Evolutionary conservation across 2,797 vertebrate species (phyloP).

Genomic region (Phrynocephalus forsythii): DNA sequence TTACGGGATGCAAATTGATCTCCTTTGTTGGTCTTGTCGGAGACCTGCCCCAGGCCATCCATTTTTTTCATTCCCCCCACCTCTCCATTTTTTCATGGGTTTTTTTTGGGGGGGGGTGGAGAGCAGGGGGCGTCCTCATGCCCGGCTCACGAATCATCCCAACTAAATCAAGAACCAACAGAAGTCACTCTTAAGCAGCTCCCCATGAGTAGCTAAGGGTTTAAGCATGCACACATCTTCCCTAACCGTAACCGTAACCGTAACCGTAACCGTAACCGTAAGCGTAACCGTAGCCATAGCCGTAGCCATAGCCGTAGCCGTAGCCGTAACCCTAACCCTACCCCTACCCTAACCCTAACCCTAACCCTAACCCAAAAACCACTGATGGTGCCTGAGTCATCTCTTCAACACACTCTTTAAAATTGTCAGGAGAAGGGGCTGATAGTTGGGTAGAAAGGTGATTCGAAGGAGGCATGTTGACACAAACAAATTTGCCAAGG

Average conservation of each 20-base stretch:
- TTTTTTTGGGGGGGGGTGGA: no score
- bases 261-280: no score
- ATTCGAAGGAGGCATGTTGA: neutral
- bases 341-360: neutral
- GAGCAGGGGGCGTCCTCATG: neutral
- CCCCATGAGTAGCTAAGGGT: neutral
- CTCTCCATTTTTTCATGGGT: neutral
- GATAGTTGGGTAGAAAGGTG: neutral
- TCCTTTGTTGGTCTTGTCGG: neutral
- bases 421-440: neutral
- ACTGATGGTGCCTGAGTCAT: no score
- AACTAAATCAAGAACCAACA: constrained; percentile 1
- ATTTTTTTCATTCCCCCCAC: neutral
- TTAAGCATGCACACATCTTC: constrained; percentile 9
- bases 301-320: neutral
- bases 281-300: neutral
- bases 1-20: constrained; percentile 3
- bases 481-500: neutral
- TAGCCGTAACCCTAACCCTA: neutral
- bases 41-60: neutral
- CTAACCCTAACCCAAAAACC: no score
- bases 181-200: neutral
- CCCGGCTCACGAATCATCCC: constrained; percentile 31
- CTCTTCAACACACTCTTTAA: neutral
- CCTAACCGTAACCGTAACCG: neutral